Conservation (phyloP, 2,888 invertebrate genomes). For the Orthosia cruda region DNA sequence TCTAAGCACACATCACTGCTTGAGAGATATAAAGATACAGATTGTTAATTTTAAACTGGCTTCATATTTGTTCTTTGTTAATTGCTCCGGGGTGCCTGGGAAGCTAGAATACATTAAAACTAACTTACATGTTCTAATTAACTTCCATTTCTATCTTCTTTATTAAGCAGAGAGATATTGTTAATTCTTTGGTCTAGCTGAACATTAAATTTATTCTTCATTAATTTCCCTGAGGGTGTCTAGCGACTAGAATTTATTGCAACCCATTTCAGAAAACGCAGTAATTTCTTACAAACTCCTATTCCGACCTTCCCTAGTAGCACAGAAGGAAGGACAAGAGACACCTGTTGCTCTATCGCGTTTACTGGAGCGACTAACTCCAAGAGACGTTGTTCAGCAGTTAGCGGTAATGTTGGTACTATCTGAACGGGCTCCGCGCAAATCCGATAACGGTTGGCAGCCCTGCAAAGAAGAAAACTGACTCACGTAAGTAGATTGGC, state of each 20-base stretch:
- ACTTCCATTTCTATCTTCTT: too few relatives aligned
- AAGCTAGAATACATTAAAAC: background rate
- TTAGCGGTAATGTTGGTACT: conserved; percentile 42
- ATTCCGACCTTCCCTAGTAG: background rate
- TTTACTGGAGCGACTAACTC: conserved; percentile 37
- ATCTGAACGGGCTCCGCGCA: conserved; percentile 27
- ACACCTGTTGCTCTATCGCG: conserved; percentile 55
- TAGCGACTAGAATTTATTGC: too few relatives aligned
- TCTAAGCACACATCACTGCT: background rate
- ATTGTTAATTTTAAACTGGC: background rate
- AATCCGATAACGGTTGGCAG: conserved; percentile 47
- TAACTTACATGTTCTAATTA: too few relatives aligned
- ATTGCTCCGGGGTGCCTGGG: background rate
- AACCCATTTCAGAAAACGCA: background rate
- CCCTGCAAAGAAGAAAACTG: conserved; percentile 20
- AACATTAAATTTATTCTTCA: too few relatives aligned
- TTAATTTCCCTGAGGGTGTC: too few relatives aligned
- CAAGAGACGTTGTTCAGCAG: conserved; percentile 15
- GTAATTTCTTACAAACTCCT: background rate
- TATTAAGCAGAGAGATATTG: too few relatives aligned
- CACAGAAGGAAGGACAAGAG: background rate
- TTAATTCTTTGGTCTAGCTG: too few relatives aligned
- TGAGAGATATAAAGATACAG: too few relatives aligned
- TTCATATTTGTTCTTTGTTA: background rate
- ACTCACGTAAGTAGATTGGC: conserved; percentile 35